A percentile compares a stretch with the other conserved stretches of the same genome.
These are phyloP conservation scores for Parnassius mnemosyne DNA, from an alignment of 2,888 invertebrate genomes.

Conservation along the genomic window DNA sequence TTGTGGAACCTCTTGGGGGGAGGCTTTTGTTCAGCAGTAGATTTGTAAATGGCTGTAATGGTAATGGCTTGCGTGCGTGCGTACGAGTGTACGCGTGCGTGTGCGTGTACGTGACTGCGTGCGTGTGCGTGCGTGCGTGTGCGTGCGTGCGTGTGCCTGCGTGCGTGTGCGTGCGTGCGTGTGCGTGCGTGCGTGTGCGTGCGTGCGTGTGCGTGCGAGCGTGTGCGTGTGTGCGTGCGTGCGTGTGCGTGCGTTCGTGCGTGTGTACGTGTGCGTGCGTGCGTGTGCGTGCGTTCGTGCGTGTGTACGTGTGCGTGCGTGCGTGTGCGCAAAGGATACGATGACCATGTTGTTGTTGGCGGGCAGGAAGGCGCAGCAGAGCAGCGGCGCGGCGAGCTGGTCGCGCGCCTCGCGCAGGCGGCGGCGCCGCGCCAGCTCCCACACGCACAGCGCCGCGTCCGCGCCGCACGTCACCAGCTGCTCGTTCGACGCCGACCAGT, in stretches of 20 bases:
- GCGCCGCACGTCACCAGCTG: slow-evolving; percentile 88
- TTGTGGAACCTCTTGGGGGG: no score
- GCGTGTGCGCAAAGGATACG: neutral
- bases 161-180: neutral
- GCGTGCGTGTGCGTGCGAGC: no score
- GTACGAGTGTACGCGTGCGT: no score
- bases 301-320: neutral
- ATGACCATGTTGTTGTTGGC: neutral
- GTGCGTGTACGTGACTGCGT: neutral
- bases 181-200: neutral
- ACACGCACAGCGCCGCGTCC: slow-evolving; percentile 87
- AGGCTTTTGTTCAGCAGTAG: no score
- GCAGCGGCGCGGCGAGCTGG: slow-evolving; percentile 81
- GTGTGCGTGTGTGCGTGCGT: no score
- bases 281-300: no score
- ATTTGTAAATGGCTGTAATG: no score
- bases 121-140: neutral
- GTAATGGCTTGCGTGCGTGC: no score
- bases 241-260: no score
- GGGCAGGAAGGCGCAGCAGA: slow-evolving; percentile 84
- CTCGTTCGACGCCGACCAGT: slow-evolving; percentile 93
- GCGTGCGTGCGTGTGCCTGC: no score
- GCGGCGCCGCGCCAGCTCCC: slow-evolving; percentile 83
- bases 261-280: neutral
- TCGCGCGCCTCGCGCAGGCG: slow-evolving; percentile 84